These are phyloP conservation scores for Drosophila niveifrons DNA, from an alignment of 2,888 invertebrate species.

Conservation along the genomic window DNA sequence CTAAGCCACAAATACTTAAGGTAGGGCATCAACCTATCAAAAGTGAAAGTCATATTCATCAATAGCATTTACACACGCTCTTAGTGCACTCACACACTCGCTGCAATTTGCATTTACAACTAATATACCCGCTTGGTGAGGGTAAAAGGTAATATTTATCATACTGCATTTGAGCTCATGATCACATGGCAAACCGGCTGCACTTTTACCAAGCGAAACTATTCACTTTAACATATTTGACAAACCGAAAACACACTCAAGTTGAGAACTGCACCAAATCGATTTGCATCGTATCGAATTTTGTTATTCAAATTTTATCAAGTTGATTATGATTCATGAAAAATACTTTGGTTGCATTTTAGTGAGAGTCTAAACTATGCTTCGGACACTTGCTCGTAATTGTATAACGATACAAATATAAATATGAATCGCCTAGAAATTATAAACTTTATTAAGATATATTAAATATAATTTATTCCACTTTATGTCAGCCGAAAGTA, in stretches of 20 bases:
- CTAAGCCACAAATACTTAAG: not conserved
- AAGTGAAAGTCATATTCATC: conserved; percentile 34
- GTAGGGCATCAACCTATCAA: conserved; percentile 7
- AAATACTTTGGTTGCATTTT: not conserved
- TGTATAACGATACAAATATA: too few relatives aligned
- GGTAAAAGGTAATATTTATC: conserved; percentile 35
- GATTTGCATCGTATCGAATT: conserved; percentile 5
- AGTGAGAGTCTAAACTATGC: too few relatives aligned
- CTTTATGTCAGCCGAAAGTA: too few relatives aligned
- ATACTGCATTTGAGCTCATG: conserved; percentile 51
- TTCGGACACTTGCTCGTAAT: too few relatives aligned
- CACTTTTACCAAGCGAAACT: conserved; percentile 40
- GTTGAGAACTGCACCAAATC: not conserved
- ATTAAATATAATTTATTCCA: too few relatives aligned
- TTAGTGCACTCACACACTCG: not conserved
- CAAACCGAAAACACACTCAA: conserved; percentile 9
- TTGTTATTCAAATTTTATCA: not conserved
- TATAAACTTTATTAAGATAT: too few relatives aligned
- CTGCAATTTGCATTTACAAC: not conserved
- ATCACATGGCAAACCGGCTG: conserved; percentile 46
- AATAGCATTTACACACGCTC: not conserved
- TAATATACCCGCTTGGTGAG: conserved; percentile 6
- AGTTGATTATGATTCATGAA: not conserved
- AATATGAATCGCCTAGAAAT: too few relatives aligned
- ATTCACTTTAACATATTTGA: conserved; percentile 1